Conservation (phyloP, 2,888 invertebrate genomes). For the Leucophenga maculata region DNA sequence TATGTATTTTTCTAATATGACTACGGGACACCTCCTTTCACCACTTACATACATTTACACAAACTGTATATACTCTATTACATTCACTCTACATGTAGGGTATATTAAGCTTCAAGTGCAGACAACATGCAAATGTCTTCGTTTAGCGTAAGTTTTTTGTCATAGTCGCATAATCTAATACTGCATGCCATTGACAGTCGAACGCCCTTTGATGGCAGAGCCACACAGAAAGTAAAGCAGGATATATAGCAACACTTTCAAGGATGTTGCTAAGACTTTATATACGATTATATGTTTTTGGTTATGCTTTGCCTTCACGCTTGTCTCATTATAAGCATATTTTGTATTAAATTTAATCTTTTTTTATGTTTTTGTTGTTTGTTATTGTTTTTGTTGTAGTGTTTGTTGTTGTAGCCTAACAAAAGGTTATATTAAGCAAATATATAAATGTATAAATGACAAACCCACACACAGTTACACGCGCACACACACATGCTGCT, state of each 20-base stretch:
- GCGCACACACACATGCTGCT: not conserved
- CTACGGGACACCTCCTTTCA: too few species aligned
- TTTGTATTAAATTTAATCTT: not conserved
- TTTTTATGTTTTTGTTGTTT: not conserved
- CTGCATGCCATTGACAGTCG: constrained; percentile 1
- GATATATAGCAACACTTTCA: constrained; percentile 4
- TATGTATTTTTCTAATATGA: too few species aligned
- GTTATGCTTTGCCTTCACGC: too few species aligned
- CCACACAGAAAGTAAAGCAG: not conserved
- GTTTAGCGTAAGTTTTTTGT: too few species aligned
- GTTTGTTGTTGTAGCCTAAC: not conserved
- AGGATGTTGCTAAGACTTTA: not conserved
- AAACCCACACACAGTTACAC: not conserved
- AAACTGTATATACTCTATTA: too few species aligned
- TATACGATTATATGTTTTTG: too few species aligned
- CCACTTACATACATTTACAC: too few species aligned
- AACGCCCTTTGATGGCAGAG: too few species aligned
- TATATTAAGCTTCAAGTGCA: constrained; percentile 6
- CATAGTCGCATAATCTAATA: too few species aligned
- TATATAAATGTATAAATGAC: not conserved
- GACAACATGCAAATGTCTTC: constrained; percentile 9
- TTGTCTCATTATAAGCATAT: too few species aligned
- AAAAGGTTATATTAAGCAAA: not conserved
- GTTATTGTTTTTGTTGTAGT: not conserved
- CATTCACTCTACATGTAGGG: not conserved